Base-by-base conservation (phyloP, 1,140 invertebrate genomes). In the Leptoteleia sp. region DNA sequence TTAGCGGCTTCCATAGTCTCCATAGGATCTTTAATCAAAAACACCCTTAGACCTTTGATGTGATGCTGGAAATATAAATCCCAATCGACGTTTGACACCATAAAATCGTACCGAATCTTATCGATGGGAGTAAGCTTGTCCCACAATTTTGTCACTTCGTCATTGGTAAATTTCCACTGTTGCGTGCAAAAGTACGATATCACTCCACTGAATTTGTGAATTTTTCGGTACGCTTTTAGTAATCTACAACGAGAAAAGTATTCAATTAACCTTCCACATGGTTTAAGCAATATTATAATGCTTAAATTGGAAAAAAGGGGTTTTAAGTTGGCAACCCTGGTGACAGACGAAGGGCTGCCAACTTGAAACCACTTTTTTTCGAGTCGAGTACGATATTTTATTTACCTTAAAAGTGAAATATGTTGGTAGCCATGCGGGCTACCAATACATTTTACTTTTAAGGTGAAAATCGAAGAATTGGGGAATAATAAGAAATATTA, bases 141-240 rank as follows among this genome's bases (percentile, higher is more conserved):
- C 84, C 88, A 90, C 3, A 94, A 83, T 29, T 83, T 85, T 4
- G 90, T 33, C 8, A 92, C 85, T 64, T 92, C 91, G 3, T 91
- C 84, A 76, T 91, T 92, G 1, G 82, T 77, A 79, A 93, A 94
- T 25, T 84, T 81, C 93, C 93, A 94, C 68, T 92, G 84, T 42
- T 90, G 85, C 1, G 88, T 89, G 4, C 90, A 91, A 75, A 94
- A 94, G 75, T 90, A 93, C 15, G 91, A 88, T 43, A 93, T 88
- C 1, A 90, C 90, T 0, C 64, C 79, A 1, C 90, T 88, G 8
- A 92, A 92, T 76, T 91, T 91, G 27, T 91, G 84, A 64, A 93
- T 89, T 73, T 91, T 92, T 31, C 86, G 89, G 55, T 93, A 92
- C 1, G 91, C 76, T 12, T 89, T 88, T 11, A 90, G 79, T 61